Conservation (phyloP, 2,113 vertebrate species). For the Aegypius monachus region DNA sequence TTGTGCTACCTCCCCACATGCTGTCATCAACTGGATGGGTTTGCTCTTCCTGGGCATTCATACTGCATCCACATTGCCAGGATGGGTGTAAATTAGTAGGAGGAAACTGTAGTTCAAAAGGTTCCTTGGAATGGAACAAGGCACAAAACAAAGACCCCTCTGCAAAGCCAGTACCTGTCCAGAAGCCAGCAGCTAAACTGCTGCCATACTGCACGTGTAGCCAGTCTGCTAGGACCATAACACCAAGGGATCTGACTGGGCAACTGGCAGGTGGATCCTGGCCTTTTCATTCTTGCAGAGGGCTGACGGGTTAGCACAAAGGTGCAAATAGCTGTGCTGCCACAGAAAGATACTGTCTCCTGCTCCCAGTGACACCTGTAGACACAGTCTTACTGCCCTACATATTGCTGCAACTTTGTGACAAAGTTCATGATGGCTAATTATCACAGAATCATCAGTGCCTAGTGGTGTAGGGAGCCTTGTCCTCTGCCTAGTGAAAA, state of each 20-base stretch:
- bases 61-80: too few species aligned
- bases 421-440: neutral
- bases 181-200: neutral
- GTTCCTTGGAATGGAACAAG: neutral
- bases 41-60: neutral
- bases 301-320: neutral
- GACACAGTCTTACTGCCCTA: neutral
- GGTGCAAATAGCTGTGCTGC: neutral
- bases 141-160: neutral
- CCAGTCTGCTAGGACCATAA: neutral
- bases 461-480: neutral
- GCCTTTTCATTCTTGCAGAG: neutral
- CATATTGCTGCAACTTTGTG: neutral
- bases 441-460: neutral
- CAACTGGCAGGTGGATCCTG: neutral
- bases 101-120: neutral
- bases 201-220: neutral
- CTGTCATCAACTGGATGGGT: neutral
- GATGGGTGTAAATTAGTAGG: neutral
- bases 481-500: neutral
- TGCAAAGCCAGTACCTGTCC: neutral
- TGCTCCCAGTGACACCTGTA: neutral
- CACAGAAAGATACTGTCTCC: neutral
- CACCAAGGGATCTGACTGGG: neutral
- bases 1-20: fast-evolving